Base-by-base conservation (phyloP, 2,888 invertebrate genomes). In the Ditula angustiorana region DNA sequence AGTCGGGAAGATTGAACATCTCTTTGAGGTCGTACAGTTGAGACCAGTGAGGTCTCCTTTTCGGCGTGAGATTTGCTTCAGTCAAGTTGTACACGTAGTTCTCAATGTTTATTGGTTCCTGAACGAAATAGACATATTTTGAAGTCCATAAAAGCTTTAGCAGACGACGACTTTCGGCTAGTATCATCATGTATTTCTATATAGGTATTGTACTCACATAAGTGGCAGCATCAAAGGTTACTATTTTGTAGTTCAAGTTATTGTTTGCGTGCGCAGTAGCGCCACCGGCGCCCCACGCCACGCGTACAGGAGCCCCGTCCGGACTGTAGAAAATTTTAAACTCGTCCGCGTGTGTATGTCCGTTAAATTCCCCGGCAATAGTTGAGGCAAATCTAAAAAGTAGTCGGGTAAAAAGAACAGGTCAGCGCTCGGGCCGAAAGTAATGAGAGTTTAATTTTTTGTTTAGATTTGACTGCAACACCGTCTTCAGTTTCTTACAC, bases 281-380 rank as follows among this genome's bases (percentile, higher is more conserved):
- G 74, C 97, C 96, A 11, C 98, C 98, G 0, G 96, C 96, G 61
- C 97, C 96, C 94, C 96, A 98, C 2, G 96, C 96, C 1, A 97
- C 93, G 68, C 94, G 95, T 2, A 95, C 93, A 0, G 97, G 94
- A 0, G 85, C 82, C 5, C 92, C 90, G 47, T 94, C 90, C 1
- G 85, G 76, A 68, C 93, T 93, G 79, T 96, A 97, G 81, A 95
- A 96, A 56, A 97, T 83, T 74, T 94, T 94, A 74, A 96, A 94
- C 78, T 96, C 95, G 73, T 97, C 97, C 1, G 93, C 93, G 79
- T 97, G 97, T 0, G 95, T 95, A 80, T 97, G 97, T 0, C 97
- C 98, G 76, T 96, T 96, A 82, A 97, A 98, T 81, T 97, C 96
- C 0, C 95, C 97, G 0, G 93, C 93, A 56, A 98, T 96, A 23